A percentile compares a stretch with the other conserved stretches of the same genome.
Evolutionary conservation across 2,797 vertebrate species (phyloP).

Genomic region (Bryconaethiops microstoma): DNA sequence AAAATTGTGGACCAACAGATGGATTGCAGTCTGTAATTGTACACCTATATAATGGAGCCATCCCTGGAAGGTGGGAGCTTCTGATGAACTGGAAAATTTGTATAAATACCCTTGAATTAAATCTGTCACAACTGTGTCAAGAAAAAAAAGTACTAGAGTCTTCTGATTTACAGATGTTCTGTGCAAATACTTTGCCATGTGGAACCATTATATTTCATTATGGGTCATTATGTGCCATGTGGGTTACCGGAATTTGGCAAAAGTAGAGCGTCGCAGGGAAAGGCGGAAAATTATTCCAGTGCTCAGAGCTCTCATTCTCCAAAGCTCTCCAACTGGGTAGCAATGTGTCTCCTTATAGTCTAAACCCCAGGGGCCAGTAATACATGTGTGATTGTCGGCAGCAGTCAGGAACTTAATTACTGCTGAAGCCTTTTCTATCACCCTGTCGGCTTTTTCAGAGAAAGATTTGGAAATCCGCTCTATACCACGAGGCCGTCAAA

Average conservation of each 20-base stretch:
- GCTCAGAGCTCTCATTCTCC: constrained; percentile 38
- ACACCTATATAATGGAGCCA: not conserved
- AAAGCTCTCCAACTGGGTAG: constrained; percentile 42
- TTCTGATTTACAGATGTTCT: not conserved
- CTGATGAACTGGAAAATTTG: not conserved
- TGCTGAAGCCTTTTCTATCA: constrained; percentile 56
- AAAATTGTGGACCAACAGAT: not conserved
- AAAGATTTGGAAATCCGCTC: constrained; percentile 41
- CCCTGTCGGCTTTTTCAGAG: constrained; percentile 27
- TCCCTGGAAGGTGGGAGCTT: not conserved
- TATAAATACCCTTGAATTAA: too few species aligned
- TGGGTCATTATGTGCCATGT: not conserved
- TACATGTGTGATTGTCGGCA: constrained; percentile 48
- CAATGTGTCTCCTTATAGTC: constrained; percentile 33
- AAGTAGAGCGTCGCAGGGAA: not conserved
- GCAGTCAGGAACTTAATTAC: constrained; percentile 54
- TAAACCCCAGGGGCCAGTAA: constrained; percentile 26
- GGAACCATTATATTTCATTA: not conserved
- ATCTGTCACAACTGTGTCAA: not conserved
- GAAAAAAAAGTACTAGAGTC: not conserved
- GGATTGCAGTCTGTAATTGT: not conserved
- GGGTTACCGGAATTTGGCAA: constrained; percentile 37
- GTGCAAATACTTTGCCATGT: not conserved
- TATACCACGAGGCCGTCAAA: constrained; percentile 3
- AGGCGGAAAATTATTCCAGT: constrained; percentile 1